Evolutionary conservation across 2,888 invertebrate species (phyloP).

Genomic region (Apodemia duryi): DNA sequence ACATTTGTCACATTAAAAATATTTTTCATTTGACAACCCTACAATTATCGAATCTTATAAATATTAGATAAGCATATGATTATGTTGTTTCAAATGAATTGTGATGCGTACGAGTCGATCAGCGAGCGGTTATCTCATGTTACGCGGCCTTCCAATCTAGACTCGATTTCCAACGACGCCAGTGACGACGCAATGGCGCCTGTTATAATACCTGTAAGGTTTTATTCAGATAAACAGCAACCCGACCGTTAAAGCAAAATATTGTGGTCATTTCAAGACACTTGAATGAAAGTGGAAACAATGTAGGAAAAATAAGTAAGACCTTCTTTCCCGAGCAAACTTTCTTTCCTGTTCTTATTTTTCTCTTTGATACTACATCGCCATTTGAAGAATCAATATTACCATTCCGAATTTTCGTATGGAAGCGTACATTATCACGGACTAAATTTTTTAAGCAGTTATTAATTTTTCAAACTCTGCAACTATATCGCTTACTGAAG

Average conservation of each 20-base stretch:
- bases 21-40: background rate
- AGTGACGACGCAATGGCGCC: conserved; percentile 66
- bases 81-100: conserved; percentile 28
- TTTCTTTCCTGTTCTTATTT: too few relatives aligned
- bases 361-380: too few relatives aligned
- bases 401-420: too few relatives aligned
- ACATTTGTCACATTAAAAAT: too few relatives aligned
- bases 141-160: conserved; percentile 70
- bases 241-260: background rate
- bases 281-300: background rate
- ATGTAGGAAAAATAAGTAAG: too few relatives aligned
- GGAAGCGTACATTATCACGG: too few relatives aligned
- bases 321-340: too few relatives aligned
- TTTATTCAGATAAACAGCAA: background rate
- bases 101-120: conserved; percentile 48
- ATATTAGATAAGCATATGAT: conserved; percentile 19
- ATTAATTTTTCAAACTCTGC: too few relatives aligned
- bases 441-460: too few relatives aligned
- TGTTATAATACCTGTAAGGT: background rate
- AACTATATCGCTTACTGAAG: too few relatives aligned
- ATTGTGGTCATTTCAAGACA: background rate
- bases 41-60: background rate
- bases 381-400: too few relatives aligned
- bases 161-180: conserved; percentile 71
- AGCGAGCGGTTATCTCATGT: conserved; percentile 65